Percentiles rank a stretch among this genome's conserved stretches.
Conservation (phyloP, 2,888 invertebrate species). For the Meganola albula region DNA sequence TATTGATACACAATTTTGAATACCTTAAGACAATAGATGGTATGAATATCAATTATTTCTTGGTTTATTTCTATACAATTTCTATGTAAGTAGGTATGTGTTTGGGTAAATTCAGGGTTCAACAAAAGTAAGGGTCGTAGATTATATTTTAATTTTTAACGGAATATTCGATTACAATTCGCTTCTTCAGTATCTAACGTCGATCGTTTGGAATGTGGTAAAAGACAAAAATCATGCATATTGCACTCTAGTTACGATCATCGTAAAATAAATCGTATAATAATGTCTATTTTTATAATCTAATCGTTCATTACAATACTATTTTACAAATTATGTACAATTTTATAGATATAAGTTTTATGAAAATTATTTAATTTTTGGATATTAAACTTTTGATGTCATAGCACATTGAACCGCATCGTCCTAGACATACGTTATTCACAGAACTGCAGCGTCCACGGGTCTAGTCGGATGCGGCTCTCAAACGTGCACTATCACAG, state of each 20-base stretch:
- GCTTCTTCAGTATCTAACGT: conserved; percentile 21
- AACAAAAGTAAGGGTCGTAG: conserved; percentile 7
- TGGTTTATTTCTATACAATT: conserved; percentile 20
- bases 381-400: conserved; percentile 71
- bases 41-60: conserved; percentile 27
- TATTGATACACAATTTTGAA: conserved; percentile 46
- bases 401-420: conserved; percentile 65
- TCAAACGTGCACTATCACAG: conserved; percentile 73
- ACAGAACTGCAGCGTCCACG: conserved; percentile 27
- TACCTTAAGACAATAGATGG: conserved; percentile 54
- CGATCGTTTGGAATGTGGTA: conserved; percentile 68
- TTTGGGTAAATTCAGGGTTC: conserved; percentile 11
- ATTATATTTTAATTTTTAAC: conserved; percentile 10
- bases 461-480: conserved; percentile 40
- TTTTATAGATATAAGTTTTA: conserved; percentile 63
- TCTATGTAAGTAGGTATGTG: conserved; percentile 19
- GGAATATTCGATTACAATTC: conserved; percentile 13
- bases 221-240: conserved; percentile 71
- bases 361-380: conserved; percentile 75
- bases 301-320: conserved; percentile 55
- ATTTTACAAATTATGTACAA: conserved; percentile 73
- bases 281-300: conserved; percentile 45
- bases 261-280: conserved; percentile 38
- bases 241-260: conserved; percentile 57
- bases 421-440: conserved; percentile 30